Conservation (phyloP, 2,888 invertebrate species). For the Ommatoiulus sabulosus region DNA sequence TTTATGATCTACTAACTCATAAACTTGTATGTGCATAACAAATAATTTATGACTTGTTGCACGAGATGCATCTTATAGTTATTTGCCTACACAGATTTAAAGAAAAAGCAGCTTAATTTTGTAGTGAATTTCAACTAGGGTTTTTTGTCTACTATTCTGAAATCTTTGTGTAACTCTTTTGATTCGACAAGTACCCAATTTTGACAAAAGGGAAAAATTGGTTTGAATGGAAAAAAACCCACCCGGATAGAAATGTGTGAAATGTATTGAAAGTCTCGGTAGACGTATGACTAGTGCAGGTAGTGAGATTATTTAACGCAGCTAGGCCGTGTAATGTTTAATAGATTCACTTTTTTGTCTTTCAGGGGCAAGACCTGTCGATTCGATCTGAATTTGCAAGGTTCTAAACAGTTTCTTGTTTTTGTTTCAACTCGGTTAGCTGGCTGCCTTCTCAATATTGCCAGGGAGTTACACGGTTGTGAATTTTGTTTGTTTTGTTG, state of each 20-base stretch:
- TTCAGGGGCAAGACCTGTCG: conserved; percentile 31
- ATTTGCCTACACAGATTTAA: neutral
- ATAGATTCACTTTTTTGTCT: conserved; percentile 24
- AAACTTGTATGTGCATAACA: neutral
- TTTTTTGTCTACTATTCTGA: neutral
- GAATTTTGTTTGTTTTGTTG: conserved; percentile 39
- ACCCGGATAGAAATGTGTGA: neutral
- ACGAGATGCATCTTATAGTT: neutral
- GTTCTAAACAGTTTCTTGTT: conserved; percentile 40
- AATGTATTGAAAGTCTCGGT: neutral
- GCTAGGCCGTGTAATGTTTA: conserved; percentile 33
- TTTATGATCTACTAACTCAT: neutral
- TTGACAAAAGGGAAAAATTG: neutral
- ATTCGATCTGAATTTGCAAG: conserved; percentile 43
- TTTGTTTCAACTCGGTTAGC: conserved; percentile 43
- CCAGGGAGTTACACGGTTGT: conserved; percentile 3
- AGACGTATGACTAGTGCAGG: neutral
- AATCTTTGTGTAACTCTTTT: neutral
- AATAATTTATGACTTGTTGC: neutral
- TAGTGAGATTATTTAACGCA: neutral
- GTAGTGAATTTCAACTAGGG: neutral
- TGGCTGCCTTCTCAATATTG: conserved; percentile 13
- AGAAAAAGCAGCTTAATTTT: neutral
- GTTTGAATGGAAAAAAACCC: neutral
- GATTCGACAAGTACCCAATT: neutral